phyloP scores from a whole-genome alignment of 2,797 vertebrate genomes.

The Novumbra hubbsi region DNA sequence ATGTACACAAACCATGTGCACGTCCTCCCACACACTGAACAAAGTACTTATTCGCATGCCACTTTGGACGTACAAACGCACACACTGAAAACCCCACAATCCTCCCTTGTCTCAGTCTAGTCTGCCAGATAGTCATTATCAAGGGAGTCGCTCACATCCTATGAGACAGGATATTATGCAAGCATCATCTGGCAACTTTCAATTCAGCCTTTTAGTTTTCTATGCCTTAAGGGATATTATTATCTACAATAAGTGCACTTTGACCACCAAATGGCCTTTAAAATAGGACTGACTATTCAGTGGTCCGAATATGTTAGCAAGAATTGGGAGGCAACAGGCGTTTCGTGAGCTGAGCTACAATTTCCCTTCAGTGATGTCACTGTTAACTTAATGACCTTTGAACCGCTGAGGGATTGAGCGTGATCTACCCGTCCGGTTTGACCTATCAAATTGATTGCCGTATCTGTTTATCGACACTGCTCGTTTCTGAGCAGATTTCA shows the following conservation, averaged over 20 bases:
- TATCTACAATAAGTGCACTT: too few relatives aligned
- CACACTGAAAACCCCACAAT: background rate
- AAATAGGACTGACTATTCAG: conserved; percentile 7
- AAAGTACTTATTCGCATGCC: too few relatives aligned
- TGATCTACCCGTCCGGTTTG: background rate
- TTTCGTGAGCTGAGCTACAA: conserved; percentile 32
- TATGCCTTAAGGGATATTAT: too few relatives aligned
- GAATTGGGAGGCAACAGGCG: conserved; percentile 52
- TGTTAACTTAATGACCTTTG: background rate
- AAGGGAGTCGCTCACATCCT: background rate
- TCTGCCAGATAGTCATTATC: too few relatives aligned
- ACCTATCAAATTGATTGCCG: too few relatives aligned
- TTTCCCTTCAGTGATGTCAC: background rate
- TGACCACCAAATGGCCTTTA: too few relatives aligned
- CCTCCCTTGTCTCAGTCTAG: too few relatives aligned
- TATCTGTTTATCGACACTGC: background rate
- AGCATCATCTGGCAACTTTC: too few relatives aligned
- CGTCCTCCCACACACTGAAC: too few relatives aligned
- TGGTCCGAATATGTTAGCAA: conserved; percentile 46
- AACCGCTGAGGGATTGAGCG: background rate
- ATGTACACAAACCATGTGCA: background rate
- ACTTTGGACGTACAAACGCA: background rate
- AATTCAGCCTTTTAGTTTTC: conserved; percentile 1
- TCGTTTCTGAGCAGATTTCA: background rate
- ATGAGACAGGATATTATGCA: background rate